Percentiles rank a stretch among this genome's conserved stretches.
Evolutionary conservation across 2,113 vertebrate species (phyloP).

Genomic region (Prunella fulvescens): DNA sequence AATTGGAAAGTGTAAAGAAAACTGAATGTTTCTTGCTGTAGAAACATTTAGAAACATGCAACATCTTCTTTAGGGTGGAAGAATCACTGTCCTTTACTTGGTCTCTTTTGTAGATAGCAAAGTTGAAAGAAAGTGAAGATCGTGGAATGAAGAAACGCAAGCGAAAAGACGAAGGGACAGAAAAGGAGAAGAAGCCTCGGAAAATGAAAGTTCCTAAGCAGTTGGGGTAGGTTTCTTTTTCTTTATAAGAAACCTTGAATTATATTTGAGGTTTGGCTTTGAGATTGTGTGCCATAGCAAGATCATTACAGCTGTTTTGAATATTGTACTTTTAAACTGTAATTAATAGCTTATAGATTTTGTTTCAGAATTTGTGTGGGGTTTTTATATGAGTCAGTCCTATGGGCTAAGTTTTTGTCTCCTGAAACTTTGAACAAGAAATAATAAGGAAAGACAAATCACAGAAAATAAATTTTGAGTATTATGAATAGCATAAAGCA

Average conservation of each 20-base stretch:
- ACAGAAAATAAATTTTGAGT: not conserved
- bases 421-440: not conserved
- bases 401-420: not conserved
- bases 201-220: constrained; percentile 90
- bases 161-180: constrained; percentile 87
- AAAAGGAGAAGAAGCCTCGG: constrained; percentile 90
- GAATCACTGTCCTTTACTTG: not conserved
- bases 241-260: not conserved
- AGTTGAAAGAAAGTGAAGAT: constrained; percentile 90
- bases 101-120: constrained; percentile 69
- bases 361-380: not conserved
- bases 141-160: constrained; percentile 88
- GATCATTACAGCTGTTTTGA: not conserved
- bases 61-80: not conserved
- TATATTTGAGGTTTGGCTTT: not conserved
- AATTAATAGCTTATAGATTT: not conserved
- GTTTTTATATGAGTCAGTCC: not conserved
- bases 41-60: not conserved
- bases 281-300: not conserved
- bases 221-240: constrained; percentile 77
- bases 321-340: not conserved
- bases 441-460: not conserved
- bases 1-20: not conserved
- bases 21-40: not conserved
- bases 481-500: not conserved